Evolutionary conservation across 2,888 invertebrate genomes (phyloP).

Genomic region (Phanerotoma sp.): DNA sequence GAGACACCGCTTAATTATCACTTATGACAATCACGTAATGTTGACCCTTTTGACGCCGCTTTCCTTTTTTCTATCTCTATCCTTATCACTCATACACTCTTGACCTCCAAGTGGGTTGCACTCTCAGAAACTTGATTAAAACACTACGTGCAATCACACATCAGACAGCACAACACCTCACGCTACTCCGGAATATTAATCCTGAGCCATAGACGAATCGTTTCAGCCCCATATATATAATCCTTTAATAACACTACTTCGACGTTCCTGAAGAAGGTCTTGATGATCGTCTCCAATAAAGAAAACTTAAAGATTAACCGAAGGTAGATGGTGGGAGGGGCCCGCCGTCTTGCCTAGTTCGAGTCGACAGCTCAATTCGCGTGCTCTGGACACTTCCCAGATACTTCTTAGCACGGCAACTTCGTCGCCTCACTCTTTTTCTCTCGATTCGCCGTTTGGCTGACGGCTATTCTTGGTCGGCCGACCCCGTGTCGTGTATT

Average conservation of each 20-base stretch:
- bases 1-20: constrained; percentile 2
- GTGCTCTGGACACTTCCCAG: constrained; percentile 37
- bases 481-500: constrained; percentile 11
- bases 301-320: constrained; percentile 4
- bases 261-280: constrained; percentile 17
- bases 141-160: background rate
- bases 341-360: constrained; percentile 38
- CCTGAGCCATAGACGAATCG: constrained; percentile 35
- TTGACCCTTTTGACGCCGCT: too few species aligned
- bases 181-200: constrained; percentile 41
- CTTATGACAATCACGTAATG: background rate
- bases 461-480: constrained; percentile 22
- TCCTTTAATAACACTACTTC: constrained; percentile 22
- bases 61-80: too few species aligned
- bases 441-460: constrained; percentile 6
- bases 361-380: constrained; percentile 45
- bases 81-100: too few species aligned
- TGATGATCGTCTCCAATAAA: constrained; percentile 17
- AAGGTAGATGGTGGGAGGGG: constrained; percentile 47
- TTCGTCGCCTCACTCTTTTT: constrained; percentile 5
- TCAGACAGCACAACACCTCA: constrained; percentile 29
- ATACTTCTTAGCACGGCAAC: constrained; percentile 4
- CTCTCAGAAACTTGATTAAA: background rate
- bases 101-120: too few species aligned
- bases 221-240: constrained; percentile 45